Base-by-base conservation (phyloP, 2,888 invertebrate species). In the Caprella mutica region DNA sequence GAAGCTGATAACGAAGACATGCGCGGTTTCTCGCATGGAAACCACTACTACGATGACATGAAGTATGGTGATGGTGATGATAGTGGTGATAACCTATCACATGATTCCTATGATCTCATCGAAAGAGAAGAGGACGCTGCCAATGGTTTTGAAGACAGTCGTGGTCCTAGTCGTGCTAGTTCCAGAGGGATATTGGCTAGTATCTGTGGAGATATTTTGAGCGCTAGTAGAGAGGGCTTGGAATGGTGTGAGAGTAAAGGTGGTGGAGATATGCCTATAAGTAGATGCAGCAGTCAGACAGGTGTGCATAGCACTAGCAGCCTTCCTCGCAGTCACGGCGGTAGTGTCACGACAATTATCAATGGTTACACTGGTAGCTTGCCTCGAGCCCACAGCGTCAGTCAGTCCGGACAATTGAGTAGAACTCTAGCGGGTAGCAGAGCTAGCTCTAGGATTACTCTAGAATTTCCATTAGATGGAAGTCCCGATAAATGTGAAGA, bases 21-120 rank as follows among this genome's bases (percentile, higher is more conserved):
- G 33, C 35, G 23, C 40, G 35, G 40, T 12, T 42, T 53, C 35
- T 21, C 17, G 5, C 24, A 21, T 8, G 44, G 27, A n/a, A 27
- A 44, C 26, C 24, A 21, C 24, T 55, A 55, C 23, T 50, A 55
- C 29, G 56, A 63, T 40, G 44, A 56, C n/a, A 56, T 40, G 24
- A 57, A 57, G 51, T 43, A 54, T 17, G 56, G 55, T 3, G 52
- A 50, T 14, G 56, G 50, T 26, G 63, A 63, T 46, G 59, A 59
- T 24, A 58, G 58, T 42, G 64, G 64, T 24, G 48, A 66, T 53
- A 66, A 66, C 39, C 55, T 66, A 14, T 65, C 65, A 9, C 66
- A 66, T 55, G 66, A 66, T 40, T 66, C 65, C n/a, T 66, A 66
- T 52, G 66, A 66, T 24, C 53, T 66, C 26, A 61, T 66, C 35